phyloP scores from a whole-genome alignment of 2,113 vertebrate genomes.

The Colius striatus region DNA sequence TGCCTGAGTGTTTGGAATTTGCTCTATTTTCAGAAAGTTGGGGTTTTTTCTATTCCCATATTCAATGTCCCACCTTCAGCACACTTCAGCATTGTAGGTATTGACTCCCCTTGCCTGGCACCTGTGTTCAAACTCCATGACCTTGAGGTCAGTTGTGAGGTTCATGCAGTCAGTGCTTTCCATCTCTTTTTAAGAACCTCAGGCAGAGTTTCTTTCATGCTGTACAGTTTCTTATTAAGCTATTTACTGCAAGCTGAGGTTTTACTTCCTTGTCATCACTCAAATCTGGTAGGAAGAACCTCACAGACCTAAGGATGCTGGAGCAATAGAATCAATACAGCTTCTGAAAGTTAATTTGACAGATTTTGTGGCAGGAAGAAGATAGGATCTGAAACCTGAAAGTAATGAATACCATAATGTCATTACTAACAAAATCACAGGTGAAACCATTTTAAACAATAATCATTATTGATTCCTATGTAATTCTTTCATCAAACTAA shows the following conservation, averaged over 20 bases:
- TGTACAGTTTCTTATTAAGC: not conserved
- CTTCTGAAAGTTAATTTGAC: not conserved
- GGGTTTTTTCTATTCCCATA: not conserved
- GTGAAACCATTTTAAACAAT: not conserved
- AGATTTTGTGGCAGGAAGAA: slow-evolving; percentile 5
- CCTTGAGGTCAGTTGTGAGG: not conserved
- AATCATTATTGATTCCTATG: not conserved
- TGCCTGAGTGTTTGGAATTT: not conserved
- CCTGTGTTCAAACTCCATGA: not conserved
- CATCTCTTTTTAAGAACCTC: not conserved
- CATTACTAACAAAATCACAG: not conserved
- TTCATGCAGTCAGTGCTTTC: not conserved
- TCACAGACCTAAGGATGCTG: not conserved
- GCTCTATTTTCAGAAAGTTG: not conserved
- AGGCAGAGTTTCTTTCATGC: not conserved
- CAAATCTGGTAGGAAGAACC: not conserved
- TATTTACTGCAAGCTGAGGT: not conserved
- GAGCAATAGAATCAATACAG: not conserved
- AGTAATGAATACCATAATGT: not conserved
- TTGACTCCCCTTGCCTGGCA: not conserved
- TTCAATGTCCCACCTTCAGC: not conserved
- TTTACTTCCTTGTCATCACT: not conserved
- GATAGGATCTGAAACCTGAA: not conserved
- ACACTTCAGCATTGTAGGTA: not conserved
- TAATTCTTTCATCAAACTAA: not conserved